Percentiles rank a stretch among this genome's conserved stretches.
phyloP scores from a whole-genome alignment of 1,140 invertebrate species.

The Caenorhabditis elegans region WBcel235 BX284606.5:9846001-9846500 shows the following conservation, averaged over 20 bases:
- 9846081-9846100: conserved; percentile 23
- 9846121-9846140: background rate
- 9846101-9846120: background rate
- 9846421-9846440: conserved; percentile 20
- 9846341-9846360: no score
- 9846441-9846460: background rate
- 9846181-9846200: conserved; percentile 18
- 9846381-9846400: conserved; percentile 20
- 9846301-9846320: no score
- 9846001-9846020: conserved; percentile 25
- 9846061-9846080: background rate
- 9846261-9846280: no score
- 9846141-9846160: conserved; percentile 31
- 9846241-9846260: background rate
- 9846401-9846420: background rate
- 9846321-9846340: no score
- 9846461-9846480: conserved; percentile 11
- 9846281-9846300: no score
- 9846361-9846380: no score
- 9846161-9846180: conserved; percentile 30
- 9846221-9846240: conserved; percentile 3
- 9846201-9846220: background rate
- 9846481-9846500: conserved; percentile 17
- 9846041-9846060: background rate
- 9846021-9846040: conserved; percentile 20